phyloP scores from a whole-genome alignment of 2,797 vertebrate genomes.

The Emys orbicularis region DNA sequence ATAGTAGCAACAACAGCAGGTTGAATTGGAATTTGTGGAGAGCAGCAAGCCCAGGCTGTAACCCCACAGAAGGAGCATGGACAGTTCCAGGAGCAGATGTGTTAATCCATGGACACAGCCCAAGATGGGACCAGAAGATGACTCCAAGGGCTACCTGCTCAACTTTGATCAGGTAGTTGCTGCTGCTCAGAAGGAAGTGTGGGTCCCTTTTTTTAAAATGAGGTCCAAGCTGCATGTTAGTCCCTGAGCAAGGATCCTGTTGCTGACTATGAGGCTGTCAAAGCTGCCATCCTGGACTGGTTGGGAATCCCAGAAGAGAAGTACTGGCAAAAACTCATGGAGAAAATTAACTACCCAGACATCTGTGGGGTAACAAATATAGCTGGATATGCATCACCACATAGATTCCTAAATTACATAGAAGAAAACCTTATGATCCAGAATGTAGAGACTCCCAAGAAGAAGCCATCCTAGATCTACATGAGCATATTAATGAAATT shows the following conservation, averaged over 20 bases:
- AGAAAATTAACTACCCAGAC: constrained; percentile 81
- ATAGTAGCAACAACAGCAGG: constrained; percentile 46
- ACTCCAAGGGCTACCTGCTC: neutral
- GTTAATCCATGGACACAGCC: neutral
- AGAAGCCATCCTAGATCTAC: constrained; percentile 72
- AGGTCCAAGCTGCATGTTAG: neutral
- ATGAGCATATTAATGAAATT: constrained; percentile 73
- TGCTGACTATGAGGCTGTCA: neutral
- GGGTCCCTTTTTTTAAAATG: accelerated
- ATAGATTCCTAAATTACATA: constrained; percentile 80
- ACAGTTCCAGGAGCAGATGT: constrained; percentile 57
- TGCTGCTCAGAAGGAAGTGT: neutral
- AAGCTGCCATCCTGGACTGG: constrained; percentile 62
- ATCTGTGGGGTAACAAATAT: constrained; percentile 82
- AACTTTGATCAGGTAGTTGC: neutral
- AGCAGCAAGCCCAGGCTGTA: constrained; percentile 18
- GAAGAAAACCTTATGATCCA: constrained; percentile 81
- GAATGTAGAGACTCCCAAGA: constrained; percentile 78
- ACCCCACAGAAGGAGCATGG: constrained; percentile 42
- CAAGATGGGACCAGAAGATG: neutral
- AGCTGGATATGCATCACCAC: constrained; percentile 81
- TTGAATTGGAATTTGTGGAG: constrained; percentile 39
- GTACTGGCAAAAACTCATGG: constrained; percentile 72
- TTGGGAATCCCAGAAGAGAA: constrained; percentile 74
- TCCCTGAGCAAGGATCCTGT: neutral